phyloP scores from a whole-genome alignment of 2,888 invertebrate genomes.

The Lochmaea crataegi region DNA sequence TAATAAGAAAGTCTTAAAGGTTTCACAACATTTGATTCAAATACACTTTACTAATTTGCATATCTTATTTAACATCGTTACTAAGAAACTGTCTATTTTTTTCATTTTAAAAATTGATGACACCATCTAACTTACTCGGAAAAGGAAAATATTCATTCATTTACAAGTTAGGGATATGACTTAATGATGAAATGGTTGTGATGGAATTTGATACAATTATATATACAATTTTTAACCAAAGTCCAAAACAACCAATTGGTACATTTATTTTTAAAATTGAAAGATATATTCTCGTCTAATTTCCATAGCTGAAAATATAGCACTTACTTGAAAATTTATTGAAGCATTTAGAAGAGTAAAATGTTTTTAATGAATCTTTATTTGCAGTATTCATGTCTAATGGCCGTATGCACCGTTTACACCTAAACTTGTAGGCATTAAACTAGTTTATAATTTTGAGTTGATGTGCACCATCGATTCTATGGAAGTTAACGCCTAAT shows the following conservation, averaged over 20 bases:
- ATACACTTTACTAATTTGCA: constrained; percentile 32
- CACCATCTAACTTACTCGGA: constrained; percentile 30
- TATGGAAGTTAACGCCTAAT: too few species aligned
- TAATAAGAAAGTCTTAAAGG: constrained; percentile 26
- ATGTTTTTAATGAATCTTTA: background rate
- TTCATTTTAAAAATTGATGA: constrained; percentile 35
- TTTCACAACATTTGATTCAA: constrained; percentile 37
- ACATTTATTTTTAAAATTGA: constrained; percentile 24
- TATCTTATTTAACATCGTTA: constrained; percentile 32
- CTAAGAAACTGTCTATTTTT: constrained; percentile 31
- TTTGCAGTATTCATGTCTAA: too few species aligned
- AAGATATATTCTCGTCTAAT: constrained; percentile 20
- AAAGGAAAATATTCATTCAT: constrained; percentile 27
- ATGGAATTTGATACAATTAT: constrained; percentile 32
- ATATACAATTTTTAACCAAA: constrained; percentile 30
- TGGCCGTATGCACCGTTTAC: too few species aligned
- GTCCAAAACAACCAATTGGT: constrained; percentile 29
- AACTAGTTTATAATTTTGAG: too few species aligned
- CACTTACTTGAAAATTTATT: background rate
- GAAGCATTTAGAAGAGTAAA: constrained; percentile 13
- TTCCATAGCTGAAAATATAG: constrained; percentile 21
- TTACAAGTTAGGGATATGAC: constrained; percentile 34
- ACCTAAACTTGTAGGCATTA: too few species aligned
- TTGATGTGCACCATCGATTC: too few species aligned
- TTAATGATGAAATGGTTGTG: constrained; percentile 28